Base-by-base conservation (phyloP, 2,113 vertebrate genomes). In the Epinephelus lanceolatus region DNA sequence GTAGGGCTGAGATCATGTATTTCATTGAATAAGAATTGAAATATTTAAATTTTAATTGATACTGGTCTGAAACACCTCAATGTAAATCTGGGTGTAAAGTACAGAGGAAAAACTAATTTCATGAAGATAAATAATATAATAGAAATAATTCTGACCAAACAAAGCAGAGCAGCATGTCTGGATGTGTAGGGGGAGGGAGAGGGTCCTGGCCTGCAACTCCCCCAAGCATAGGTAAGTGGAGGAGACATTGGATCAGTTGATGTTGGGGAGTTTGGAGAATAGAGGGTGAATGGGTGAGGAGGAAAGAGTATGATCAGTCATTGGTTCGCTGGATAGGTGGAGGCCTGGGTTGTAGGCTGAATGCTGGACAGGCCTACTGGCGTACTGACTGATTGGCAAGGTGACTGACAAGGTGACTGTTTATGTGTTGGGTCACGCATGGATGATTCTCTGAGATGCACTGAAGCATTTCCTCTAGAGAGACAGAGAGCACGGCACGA, bases 391-490 rank as follows among this genome's bases (percentile, higher is more conserved):
- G 87, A 84, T 19, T 82, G 88, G 89, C 84, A 91, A 89, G 85
- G 87, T 89, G 91, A 90, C 57, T 78, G 89, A 87, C 84, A 78
- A 88, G 86, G 76, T 85, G 81, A 77, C 85, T 90, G 79, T 91
- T 91, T 87, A 81, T 87, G 85, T 79, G 85, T 66, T 52, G 60
- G 77, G 51, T 69, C 77, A 52, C 18, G 67, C 90, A 83, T 86
- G 88, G 63, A 71, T 61, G 87, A 82, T 81, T 81, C 56, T 40
- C 21, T 69, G 69, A 72, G 72, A 84, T 19, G 74, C 86, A 85
- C 33, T 71, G 80, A 65, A 74, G 86, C 72, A 21, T 88, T 84
- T 84, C 67, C 68, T 47, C 52, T 2, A 86, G 78, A 86, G 71
- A 45, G 42, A 45, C 8, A 12, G 33, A 37, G 33, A n/a, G 21